A percentile compares a stretch with the other conserved stretches of the same genome.
phyloP scores from a whole-genome alignment of 2,113 vertebrate genomes.

The Salvelinus namaycush region DNA sequence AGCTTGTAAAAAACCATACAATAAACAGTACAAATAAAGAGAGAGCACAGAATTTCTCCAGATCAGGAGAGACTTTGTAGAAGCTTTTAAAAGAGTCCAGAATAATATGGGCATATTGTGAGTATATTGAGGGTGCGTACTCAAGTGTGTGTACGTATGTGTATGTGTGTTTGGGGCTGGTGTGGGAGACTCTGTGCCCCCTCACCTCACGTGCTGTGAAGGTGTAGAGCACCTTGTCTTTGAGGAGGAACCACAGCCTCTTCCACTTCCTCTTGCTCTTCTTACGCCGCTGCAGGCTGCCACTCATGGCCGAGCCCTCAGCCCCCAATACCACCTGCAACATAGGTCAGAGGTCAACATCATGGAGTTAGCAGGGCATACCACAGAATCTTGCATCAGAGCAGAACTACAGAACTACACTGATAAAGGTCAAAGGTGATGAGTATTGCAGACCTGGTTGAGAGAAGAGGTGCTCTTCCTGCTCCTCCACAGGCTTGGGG shows the following conservation, averaged over 20 bases:
- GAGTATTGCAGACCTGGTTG: conserved; percentile 77
- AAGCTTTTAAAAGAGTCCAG: too few species aligned
- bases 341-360: conserved; percentile 24
- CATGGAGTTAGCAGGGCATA: not conserved
- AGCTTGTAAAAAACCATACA: not conserved
- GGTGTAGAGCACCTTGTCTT: conserved; percentile 99
- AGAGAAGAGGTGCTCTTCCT: conserved; percentile 86
- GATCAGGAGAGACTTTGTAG: not conserved
- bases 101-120: not conserved
- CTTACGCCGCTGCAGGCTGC: conserved; percentile 88
- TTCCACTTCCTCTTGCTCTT: conserved; percentile 95
- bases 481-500: conserved; percentile 87
- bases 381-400: too few species aligned
- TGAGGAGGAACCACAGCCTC: conserved; percentile 96
- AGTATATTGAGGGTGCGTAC: not conserved
- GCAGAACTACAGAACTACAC: too few species aligned
- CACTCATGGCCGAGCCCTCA: conserved; percentile 85
- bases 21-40: not conserved
- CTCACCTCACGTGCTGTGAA: conserved; percentile 89
- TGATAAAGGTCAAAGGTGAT: not conserved
- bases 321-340: conserved; percentile 83
- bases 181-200: conserved; percentile 71
- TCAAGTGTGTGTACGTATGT: not conserved
- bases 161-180: conserved; percentile 52
- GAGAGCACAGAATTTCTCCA: conserved; percentile 58